Evolutionary conservation across 30 jellyfish, hydroid and myxozoan genomes (phyloP), one percentile per base, ranked within the genome.

Genomic region (Clytia hemisphaerica): DNA sequence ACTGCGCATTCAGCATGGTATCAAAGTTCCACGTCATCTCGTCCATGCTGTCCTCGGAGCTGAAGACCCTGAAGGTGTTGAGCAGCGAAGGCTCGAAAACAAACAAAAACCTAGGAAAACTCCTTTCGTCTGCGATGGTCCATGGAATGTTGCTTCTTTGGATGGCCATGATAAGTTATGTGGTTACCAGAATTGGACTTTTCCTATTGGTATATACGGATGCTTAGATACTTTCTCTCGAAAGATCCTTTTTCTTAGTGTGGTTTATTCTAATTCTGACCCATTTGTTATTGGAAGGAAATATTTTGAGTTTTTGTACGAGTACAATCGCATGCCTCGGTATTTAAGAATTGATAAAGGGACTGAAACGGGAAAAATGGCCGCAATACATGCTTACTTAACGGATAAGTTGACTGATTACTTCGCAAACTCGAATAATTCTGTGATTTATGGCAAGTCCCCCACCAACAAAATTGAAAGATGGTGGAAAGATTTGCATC

Each of bases 51-150:
- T 70, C 14, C 48, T 70, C 72, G 59, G 21, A 48, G 58, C 48
- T 18, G 27, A 36, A 18, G 82, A 48, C 36, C 82, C 82, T 19
- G 58, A 30, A 14, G 73, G 74, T 4, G 72, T 70, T 26, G 73
- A 50, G 55, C 54, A 35, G 28, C 27, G 82, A 51, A 35, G 71
- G 19, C 4, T 14, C 37, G 73, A 7, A 50, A n/a, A 32, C 7
- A 9, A 50, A n/a, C 19, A 50, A 18, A 50, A 50, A 50, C 4
- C 19, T n/a, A 32, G 21, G 19, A 42, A 12, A 12, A 50, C 25
- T 50, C 64, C 64, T 50, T 18, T 18, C 7, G 19, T 33, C 4
- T 6, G 32, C 25, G 64, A 6, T 4, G 64, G 64, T 50, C 64
- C 7, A 50, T n/a, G 25, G 10, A n/a, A 33, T 28, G 32, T 50